These are phyloP conservation scores for Cochlearius cochlearius DNA, from an alignment of 2,113 vertebrate genomes.

Conservation along the genomic window DNA sequence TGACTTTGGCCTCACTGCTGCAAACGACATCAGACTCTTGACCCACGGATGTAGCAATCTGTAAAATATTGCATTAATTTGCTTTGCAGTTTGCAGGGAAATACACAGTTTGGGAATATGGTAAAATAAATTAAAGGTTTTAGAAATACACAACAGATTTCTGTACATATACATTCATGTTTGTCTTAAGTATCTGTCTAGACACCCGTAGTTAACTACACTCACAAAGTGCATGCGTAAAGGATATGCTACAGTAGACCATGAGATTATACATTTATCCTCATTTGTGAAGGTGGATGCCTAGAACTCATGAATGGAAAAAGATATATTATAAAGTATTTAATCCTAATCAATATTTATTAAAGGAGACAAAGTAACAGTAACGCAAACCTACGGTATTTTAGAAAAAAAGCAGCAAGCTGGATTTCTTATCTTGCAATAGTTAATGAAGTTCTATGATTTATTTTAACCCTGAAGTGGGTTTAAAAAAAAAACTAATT, in stretches of 20 bases:
- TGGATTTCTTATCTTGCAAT: background rate
- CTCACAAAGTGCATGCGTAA: background rate
- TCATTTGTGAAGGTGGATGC: constrained; percentile 41
- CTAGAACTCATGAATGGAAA: constrained; percentile 8
- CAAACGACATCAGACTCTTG: background rate
- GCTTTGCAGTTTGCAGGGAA: background rate
- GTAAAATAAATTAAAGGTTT: background rate
- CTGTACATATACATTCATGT: background rate
- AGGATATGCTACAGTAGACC: background rate
- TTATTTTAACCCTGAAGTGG: constrained; percentile 32
- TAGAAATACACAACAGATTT: background rate
- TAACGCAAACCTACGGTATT: background rate
- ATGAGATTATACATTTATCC: constrained; percentile 49
- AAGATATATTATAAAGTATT: constrained; percentile 25
- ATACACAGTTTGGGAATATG: background rate
- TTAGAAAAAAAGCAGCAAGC: background rate
- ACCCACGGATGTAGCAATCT: background rate
- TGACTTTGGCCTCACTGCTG: background rate
- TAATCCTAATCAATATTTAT: constrained; percentile 59
- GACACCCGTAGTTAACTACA: background rate
- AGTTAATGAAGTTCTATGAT: constrained; percentile 24
- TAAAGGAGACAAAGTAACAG: constrained; percentile 43
- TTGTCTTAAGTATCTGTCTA: background rate
- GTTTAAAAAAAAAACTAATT: background rate
- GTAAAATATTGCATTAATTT: background rate